Evolutionary conservation across 2,113 vertebrate genomes (phyloP).

Genomic region (Corvus cornix): DNA sequence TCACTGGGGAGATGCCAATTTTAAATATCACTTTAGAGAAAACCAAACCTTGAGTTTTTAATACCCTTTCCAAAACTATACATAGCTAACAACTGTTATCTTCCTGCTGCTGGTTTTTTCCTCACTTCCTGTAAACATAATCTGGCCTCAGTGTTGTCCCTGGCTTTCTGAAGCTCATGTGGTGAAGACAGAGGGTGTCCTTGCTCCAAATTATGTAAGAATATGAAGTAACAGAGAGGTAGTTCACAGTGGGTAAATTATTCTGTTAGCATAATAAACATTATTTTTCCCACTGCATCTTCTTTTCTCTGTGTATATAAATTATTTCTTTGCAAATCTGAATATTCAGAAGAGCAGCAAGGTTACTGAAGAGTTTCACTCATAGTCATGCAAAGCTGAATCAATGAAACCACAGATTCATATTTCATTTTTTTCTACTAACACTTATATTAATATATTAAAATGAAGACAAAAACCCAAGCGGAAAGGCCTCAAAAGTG

Average conservation of each 20-base stretch:
- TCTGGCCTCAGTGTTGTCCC: neutral
- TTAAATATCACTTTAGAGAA: neutral
- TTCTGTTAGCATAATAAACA: neutral
- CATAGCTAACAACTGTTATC: neutral
- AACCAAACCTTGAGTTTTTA: neutral
- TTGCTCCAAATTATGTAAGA: neutral
- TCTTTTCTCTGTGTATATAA: neutral
- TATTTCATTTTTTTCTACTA: neutral
- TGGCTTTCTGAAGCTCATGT: neutral
- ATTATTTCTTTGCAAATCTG: neutral
- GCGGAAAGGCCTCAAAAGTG: neutral
- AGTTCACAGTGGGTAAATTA: neutral
- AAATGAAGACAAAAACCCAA: neutral
- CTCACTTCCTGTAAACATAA: neutral
- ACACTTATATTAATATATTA: neutral
- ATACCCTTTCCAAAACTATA: neutral
- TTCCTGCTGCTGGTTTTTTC: neutral
- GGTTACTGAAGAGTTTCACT: neutral
- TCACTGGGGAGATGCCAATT: neutral
- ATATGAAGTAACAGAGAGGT: neutral
- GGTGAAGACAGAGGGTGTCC: neutral
- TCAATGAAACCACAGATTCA: neutral
- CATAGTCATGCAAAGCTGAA: neutral
- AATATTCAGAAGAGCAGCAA: neutral
- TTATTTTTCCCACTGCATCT: neutral